Percentiles rank a stretch among this genome's conserved stretches.
Evolutionary conservation across 2,888 invertebrate species (phyloP).

Genomic region (Pedicia rivosa): DNA sequence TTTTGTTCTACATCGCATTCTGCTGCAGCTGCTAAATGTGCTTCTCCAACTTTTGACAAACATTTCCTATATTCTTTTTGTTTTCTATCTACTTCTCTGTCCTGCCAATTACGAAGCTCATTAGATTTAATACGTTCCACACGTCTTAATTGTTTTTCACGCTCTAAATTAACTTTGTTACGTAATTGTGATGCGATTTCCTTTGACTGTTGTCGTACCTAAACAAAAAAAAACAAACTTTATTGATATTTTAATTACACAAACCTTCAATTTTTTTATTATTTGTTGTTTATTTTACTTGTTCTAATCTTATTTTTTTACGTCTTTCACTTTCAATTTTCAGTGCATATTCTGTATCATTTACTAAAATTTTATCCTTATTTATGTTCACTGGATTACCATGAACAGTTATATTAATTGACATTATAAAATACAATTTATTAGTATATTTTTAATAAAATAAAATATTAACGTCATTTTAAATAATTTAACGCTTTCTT

Average conservation of each 20-base stretch:
- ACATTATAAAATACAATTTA: conserved; percentile 30
- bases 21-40: too few relatives aligned
- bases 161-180: conserved; percentile 31
- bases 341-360: conserved; percentile 34
- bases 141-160: conserved; percentile 28
- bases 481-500: too few relatives aligned
- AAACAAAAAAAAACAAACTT: conserved; percentile 7
- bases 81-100: conserved; percentile 31
- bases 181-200: conserved; percentile 37
- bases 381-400: conserved; percentile 36
- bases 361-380: conserved; percentile 32
- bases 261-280: too few relatives aligned
- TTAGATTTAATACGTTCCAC: conserved; percentile 30
- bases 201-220: conserved; percentile 47
- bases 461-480: too few relatives aligned
- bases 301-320: conserved; percentile 40
- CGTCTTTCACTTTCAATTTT: conserved; percentile 40
- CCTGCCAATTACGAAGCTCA: conserved; percentile 32
- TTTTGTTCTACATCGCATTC: too few relatives aligned
- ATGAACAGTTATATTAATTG: conserved; percentile 41
- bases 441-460: too few relatives aligned
- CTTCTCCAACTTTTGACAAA: conserved; percentile 34
- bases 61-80: conserved; percentile 35
- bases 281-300: conserved; percentile 30
- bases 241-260: too few relatives aligned